Evolutionary conservation across 2,888 invertebrate species (phyloP), one percentile per base, ranked within the genome.

Genomic region (Onthophagus sagittarius): DNA sequence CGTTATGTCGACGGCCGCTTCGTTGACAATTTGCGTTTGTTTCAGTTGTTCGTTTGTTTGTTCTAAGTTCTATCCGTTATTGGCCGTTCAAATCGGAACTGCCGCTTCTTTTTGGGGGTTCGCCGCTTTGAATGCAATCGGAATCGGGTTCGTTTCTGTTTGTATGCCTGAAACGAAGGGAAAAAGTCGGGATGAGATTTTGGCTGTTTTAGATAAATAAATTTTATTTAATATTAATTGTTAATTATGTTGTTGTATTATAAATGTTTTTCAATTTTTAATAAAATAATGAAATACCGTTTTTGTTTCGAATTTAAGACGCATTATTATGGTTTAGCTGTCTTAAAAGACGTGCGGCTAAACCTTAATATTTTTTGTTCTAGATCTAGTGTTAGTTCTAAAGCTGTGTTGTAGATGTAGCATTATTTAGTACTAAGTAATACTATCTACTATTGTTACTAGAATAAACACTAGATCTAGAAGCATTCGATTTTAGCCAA

Each of bases 41-140:
- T 94, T 94, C 93, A 79, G 86, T 0, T 84, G 93, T 2, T 92
- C 91, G 0, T 94, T 94, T 83, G 77, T 93, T 13, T 89, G 93
- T 15, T 93, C 94, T 0, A 90, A 90, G 85, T 92, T 84, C 80
- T 93, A 92, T 85, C 88, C 87, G 13, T 84, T 88, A 0, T 83
- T 94, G 5, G 87, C 88, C 0, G 73, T 72, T 0, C 84, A 86
- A 0, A 84, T 92, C 14, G 93, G 93, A 4, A 87, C 87, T 77
- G 88, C 89, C 78, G 87, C 86, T 0, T 90, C 91, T 0, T 94
- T 93, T 86, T 92, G 93, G 89, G 84, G 93, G 31, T 94, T 93
- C 82, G 90, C 89, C 0, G 83, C 82, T 0, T 89, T 87, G 79
- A 91, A 91, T 77, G 78, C 87, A 0, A 13, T 88, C 0, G 86